phyloP scores from a whole-genome alignment of 2,113 vertebrate genomes.

The Crocuta crocuta region DNA sequence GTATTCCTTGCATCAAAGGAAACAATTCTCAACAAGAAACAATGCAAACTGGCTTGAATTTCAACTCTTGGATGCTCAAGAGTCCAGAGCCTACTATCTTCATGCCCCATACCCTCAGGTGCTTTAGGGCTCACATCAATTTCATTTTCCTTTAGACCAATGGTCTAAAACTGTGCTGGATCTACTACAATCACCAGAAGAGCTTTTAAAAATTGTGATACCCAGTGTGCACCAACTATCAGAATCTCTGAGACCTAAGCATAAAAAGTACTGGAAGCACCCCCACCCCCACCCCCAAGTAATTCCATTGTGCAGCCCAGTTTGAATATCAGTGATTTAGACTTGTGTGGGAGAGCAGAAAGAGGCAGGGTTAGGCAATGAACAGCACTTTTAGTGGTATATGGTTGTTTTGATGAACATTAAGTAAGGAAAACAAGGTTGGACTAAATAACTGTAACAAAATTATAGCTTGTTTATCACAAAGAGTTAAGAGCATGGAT shows the following conservation, averaged over 20 bases:
- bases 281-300: no score
- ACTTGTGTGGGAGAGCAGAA: not conserved
- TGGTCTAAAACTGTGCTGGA: conserved; percentile 1
- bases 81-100: not conserved
- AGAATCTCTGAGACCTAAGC: conserved; percentile 9
- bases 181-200: not conserved
- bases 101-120: not conserved
- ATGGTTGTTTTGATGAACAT: not conserved
- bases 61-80: not conserved
- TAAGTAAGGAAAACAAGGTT: not conserved
- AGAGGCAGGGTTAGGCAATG: not conserved
- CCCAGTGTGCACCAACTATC: not conserved
- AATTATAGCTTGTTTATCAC: conserved; percentile 23
- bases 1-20: not conserved
- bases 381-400: not conserved
- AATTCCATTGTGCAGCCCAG: not conserved
- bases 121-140: not conserved
- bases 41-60: not conserved
- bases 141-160: conserved; percentile 23
- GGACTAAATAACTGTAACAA: not conserved
- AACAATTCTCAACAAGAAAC: conserved; percentile 18
- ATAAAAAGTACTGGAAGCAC: not conserved
- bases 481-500: not conserved
- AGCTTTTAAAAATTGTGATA: not conserved
- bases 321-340: not conserved